A percentile compares a stretch with the other conserved stretches of the same genome.
Evolutionary conservation across 2,797 vertebrate genomes (phyloP).

Genomic region (Mycteria americana): DNA sequence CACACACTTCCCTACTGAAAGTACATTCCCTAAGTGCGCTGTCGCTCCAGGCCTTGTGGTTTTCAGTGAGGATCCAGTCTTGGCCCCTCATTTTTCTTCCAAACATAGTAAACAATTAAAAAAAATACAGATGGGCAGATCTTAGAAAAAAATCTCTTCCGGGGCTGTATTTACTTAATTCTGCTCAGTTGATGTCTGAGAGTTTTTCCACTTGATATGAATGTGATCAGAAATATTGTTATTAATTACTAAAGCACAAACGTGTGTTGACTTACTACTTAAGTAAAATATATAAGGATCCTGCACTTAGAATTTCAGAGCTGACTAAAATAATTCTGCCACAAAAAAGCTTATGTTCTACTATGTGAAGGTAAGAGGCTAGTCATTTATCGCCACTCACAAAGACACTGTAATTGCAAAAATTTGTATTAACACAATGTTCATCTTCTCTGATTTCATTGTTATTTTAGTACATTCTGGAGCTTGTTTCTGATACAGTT

Average conservation of each 20-base stretch:
- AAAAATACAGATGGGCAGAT: neutral
- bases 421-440: neutral
- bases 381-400: neutral
- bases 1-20: neutral
- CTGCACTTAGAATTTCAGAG: neutral
- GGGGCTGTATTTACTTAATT: neutral
- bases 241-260: neutral
- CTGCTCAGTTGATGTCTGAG: neutral
- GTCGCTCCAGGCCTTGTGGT: neutral
- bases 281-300: neutral
- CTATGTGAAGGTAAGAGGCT: neutral
- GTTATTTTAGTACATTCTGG: neutral
- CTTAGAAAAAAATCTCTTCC: neutral
- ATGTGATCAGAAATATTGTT: neutral
- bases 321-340: neutral
- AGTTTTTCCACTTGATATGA: neutral
- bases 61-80: neutral
- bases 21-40: neutral
- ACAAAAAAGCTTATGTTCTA: neutral
- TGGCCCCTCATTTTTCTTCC: neutral
- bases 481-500: neutral
- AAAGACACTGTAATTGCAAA: neutral
- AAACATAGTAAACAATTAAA: neutral
- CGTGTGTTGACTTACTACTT: neutral
- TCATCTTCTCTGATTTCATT: neutral